phyloP scores from a whole-genome alignment of 1,140 invertebrate species.

The Campoletis sonorensis region DNA sequence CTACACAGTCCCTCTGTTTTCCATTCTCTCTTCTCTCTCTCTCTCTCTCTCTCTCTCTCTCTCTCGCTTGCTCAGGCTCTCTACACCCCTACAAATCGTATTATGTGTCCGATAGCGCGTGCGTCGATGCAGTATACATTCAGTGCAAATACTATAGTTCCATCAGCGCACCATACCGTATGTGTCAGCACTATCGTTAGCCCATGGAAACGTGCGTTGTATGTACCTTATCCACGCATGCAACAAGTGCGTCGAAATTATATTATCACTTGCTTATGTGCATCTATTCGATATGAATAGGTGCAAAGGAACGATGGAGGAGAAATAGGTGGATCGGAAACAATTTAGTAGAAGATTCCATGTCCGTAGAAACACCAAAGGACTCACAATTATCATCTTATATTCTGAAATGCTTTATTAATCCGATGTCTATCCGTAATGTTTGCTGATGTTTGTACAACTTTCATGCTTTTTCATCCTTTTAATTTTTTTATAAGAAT shows the following conservation, averaged over 20 bases:
- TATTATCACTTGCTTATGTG: slow-evolving; percentile 56
- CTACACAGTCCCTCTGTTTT: slow-evolving; percentile 46
- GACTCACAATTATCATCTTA: too few relatives aligned
- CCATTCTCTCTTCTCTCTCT: slow-evolving; percentile 40
- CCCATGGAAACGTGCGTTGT: slow-evolving; percentile 44
- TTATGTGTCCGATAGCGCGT: slow-evolving; percentile 66
- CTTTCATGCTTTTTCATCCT: too few relatives aligned
- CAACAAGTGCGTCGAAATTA: slow-evolving; percentile 76
- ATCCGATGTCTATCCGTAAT: too few relatives aligned
- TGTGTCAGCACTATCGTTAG: slow-evolving; percentile 60
- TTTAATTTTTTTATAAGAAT: neutral
- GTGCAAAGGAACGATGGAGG: too few relatives aligned
- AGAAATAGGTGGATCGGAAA: too few relatives aligned
- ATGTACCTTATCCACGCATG: slow-evolving; percentile 66
- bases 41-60: slow-evolving; percentile 20
- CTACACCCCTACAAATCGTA: slow-evolving; percentile 56
- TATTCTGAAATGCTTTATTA: too few relatives aligned
- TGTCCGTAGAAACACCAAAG: too few relatives aligned
- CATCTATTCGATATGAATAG: neutral
- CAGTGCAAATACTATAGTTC: slow-evolving; percentile 22
- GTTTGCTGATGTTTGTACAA: too few relatives aligned
- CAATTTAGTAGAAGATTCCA: too few relatives aligned
- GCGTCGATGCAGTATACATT: slow-evolving; percentile 12
- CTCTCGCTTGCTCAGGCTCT: slow-evolving; percentile 20
- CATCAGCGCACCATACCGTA: neutral